Evolutionary conservation across 2,888 invertebrate species (phyloP), one percentile per base, ranked within the genome.

Genomic region (Zelleria hepariella): DNA sequence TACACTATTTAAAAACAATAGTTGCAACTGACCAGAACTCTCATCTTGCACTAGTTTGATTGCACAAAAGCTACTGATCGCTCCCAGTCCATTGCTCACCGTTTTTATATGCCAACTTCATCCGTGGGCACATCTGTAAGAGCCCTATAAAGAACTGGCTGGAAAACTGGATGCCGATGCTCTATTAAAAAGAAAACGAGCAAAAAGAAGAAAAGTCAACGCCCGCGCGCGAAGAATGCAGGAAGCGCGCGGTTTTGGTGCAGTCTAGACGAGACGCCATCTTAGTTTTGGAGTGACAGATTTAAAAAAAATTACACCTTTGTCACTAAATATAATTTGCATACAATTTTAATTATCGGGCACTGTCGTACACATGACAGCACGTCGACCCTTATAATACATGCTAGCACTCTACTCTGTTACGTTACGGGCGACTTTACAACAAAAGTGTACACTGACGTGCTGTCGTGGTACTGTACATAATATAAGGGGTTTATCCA

Each of bases 11-110:
- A 32, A 60, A 55, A 63, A 60, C 62, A 57, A 63, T 61, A 68
- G 62, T 58, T 52, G 56, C n/a, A 60, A 84, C 86, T 79, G 66
- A 86, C 86, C 86, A 86, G 84, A 77, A 85, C 78, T 84, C 82
- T 80, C 86, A 86, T 86, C 78, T 71, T 80, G 80, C 69, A 54
- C 58, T 54, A 58, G 54, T 26, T 49, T 27, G 74, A 71, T 70
- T 68, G 70, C 67, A 67, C 64, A 82, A 79, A 74, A 79, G 77
- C 82, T 84, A 86, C 84, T 86, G 85, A 82, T 75, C 73, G 67
- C 63, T 61, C 64, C 66, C 77, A 74, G 72, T 74, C 67, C 62
- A 64, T 49, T 58, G 63, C 72, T 62, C 63, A 65, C 74, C 58
- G 74, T 80, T 80, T 86, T 80, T 86, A 86, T 86, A 86, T 77